Conservation (phyloP, 2,888 invertebrate genomes). For the Lasioglossum vierecki region DNA sequence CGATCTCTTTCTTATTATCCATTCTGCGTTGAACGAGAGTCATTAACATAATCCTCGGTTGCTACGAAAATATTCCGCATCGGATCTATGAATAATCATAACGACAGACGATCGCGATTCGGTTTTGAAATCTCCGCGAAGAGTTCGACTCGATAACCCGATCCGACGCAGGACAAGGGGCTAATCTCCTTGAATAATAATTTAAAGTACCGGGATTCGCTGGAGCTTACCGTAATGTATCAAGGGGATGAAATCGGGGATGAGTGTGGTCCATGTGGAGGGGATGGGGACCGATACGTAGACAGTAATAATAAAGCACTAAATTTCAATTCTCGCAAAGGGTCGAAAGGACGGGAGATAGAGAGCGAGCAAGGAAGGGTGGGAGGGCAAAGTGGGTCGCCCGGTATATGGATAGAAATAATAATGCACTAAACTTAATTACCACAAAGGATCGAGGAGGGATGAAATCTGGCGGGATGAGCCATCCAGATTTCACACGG, state of each 20-base stretch:
- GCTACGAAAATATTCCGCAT: constrained; percentile 1
- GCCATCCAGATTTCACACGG: not conserved
- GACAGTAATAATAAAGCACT: not conserved
- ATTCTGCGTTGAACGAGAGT: not conserved
- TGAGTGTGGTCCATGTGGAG: not conserved
- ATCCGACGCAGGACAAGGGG: not conserved
- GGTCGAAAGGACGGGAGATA: not conserved
- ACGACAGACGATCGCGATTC: not conserved
- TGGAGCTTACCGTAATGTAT: not conserved
- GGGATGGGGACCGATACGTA: not conserved
- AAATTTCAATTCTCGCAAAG: constrained; percentile 1
- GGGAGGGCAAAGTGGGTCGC: not conserved
- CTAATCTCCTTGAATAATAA: constrained; percentile 10
- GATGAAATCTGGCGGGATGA: not conserved
- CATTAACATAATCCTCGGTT: constrained; percentile 5
- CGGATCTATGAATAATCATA: not conserved
- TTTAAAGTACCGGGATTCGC: not conserved
- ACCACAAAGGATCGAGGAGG: not conserved
- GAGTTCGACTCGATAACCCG: not conserved
- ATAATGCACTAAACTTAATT: constrained; percentile 4
- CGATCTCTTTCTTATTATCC: not conserved
- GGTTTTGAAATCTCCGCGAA: not conserved
- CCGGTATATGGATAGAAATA: not conserved
- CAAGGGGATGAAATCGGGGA: not conserved
- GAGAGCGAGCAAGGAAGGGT: not conserved